Evolutionary conservation across 2,888 invertebrate species (phyloP), one percentile per base, ranked within the genome.

Genomic region (Dexiosoma caninum): DNA sequence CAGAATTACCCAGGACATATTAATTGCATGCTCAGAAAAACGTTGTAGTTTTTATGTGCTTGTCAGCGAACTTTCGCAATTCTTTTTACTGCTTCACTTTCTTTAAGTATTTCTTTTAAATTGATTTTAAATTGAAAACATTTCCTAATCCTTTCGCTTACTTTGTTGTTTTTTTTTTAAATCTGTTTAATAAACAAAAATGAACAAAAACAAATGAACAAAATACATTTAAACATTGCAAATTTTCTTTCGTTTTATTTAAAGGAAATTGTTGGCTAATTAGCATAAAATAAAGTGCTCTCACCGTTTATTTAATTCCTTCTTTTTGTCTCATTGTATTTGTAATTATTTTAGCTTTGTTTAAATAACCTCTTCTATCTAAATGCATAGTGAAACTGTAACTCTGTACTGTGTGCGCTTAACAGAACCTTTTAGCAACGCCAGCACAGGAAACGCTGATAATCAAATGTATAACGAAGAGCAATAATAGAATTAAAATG

Each of bases 201-300:
- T 19, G 7, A 21, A 57, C n/a, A n/a, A n/a, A n/a, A n/a, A n/a
- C n/a, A n/a, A n/a, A n/a, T n/a, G n/a, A n/a, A n/a, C n/a, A n/a
- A 21, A 10, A 12, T 21, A 5, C 8, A 8, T 30, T 27, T 14
- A 23, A 44, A 60, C 42, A 10, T 53, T 60, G 14, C 6, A 35
- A 35, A 35, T 37, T 4, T 10, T 57, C 40, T n/a, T 19, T 12
- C 10, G 4, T 51, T 60, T 60, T 10, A 23, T 53, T n/a, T 62
- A 1, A 42, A 9, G 32, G 16, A 49, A 77, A 62, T 64, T 64
- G 55, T 81, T 64, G 62, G 37, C 81, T 81, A 74, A 81, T 81
- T 81, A 81, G 77, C 81, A 81, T 81, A 69, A 70, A 60, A 55
- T 72, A 46, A 80, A 77, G 69, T 70, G 49, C 62, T 71, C 42